These are phyloP conservation scores for Tachina fera DNA, from an alignment of 2,888 invertebrate species.

Conservation along the genomic window DNA sequence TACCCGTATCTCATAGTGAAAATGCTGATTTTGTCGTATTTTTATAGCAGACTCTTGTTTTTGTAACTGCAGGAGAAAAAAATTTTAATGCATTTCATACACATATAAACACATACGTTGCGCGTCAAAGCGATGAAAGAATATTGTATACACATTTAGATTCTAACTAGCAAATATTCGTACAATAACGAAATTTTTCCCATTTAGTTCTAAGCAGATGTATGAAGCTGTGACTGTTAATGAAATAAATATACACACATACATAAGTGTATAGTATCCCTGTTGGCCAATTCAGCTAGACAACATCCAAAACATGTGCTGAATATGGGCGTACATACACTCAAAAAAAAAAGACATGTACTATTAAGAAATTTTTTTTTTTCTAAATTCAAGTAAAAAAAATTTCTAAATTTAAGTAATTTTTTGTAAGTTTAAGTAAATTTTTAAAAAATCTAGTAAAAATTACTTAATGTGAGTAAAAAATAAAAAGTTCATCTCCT, in stretches of 20 bases:
- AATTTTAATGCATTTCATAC: slow-evolving; percentile 15
- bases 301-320: too few relatives aligned
- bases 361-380: too few relatives aligned
- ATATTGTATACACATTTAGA: slow-evolving; percentile 31
- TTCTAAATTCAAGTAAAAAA: too few relatives aligned
- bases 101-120: slow-evolving; percentile 5
- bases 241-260: neutral
- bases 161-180: slow-evolving; percentile 26
- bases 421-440: too few relatives aligned
- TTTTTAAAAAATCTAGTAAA: too few relatives aligned
- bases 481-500: too few relatives aligned
- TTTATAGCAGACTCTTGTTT: slow-evolving; percentile 8
- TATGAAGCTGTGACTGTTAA: neutral
- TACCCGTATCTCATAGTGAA: slow-evolving; percentile 21
- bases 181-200: slow-evolving; percentile 26
- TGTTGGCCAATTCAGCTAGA: too few relatives aligned
- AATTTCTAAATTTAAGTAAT: too few relatives aligned
- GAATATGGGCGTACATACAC: too few relatives aligned
- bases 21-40: slow-evolving; percentile 2
- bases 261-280: neutral
- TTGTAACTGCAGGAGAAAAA: neutral
- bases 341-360: too few relatives aligned
- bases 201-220: slow-evolving; percentile 24
- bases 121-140: slow-evolving; percentile 45
- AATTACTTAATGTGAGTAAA: too few relatives aligned